Evolutionary conservation across 2,888 invertebrate species (phyloP).

Genomic region (Pheosia tremula): DNA sequence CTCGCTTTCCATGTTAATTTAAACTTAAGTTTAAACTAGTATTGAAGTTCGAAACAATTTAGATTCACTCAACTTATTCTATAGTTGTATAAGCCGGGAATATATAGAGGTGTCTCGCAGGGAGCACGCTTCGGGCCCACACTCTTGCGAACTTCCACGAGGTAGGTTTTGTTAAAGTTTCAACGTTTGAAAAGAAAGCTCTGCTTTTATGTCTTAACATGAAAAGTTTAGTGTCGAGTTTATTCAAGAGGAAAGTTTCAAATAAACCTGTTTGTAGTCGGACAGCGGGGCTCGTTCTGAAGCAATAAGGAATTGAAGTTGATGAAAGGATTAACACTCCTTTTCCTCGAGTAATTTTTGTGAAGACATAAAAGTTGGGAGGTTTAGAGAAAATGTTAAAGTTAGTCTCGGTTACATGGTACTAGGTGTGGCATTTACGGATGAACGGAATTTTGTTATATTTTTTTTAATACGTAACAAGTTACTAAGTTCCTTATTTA

Average conservation of each 20-base stretch:
- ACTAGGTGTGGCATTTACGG: not conserved
- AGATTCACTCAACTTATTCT: conserved; percentile 42
- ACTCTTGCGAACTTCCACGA: conserved; percentile 29
- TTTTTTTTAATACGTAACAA: too few species aligned
- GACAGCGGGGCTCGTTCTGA: conserved; percentile 23
- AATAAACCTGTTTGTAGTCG: conserved; percentile 56
- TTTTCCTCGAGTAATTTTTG: not conserved
- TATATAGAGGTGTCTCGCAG: conserved; percentile 21
- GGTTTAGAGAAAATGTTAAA: not conserved
- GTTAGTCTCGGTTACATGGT: not conserved
- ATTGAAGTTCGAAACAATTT: conserved; percentile 46
- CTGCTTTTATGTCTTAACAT: conserved; percentile 52
- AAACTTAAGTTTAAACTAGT: conserved; percentile 29
- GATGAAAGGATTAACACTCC: conserved; percentile 7
- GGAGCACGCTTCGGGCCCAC: conserved; percentile 25
- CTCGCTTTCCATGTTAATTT: conserved; percentile 34
- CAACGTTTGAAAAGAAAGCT: conserved; percentile 50
- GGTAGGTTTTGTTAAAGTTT: conserved; percentile 39
- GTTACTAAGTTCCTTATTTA: too few species aligned
- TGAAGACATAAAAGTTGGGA: not conserved
- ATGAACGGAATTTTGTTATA: not conserved
- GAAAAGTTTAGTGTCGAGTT: conserved; percentile 40
- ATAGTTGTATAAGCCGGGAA: conserved; percentile 14
- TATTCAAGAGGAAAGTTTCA: conserved; percentile 50
- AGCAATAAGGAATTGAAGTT: conserved; percentile 21